phyloP scores from a whole-genome alignment of 2,797 vertebrate genomes.

The Acrossocheilus wenchowensis region DNA sequence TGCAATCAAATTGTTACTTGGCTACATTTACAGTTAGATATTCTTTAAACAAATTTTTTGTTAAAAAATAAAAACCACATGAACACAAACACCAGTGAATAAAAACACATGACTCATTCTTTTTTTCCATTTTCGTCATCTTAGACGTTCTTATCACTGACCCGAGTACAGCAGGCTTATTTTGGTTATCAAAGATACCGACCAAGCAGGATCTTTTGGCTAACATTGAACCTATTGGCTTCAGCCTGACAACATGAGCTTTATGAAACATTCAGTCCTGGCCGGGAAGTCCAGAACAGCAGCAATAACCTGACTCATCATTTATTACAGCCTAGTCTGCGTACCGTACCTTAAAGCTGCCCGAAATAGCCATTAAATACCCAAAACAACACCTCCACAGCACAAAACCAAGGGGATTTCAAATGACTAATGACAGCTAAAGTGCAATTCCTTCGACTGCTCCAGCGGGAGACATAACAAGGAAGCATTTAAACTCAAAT shows the following conservation, averaged over 20 bases:
- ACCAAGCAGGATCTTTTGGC: background rate
- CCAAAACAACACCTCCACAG: constrained; percentile 2
- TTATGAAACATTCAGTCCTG: background rate
- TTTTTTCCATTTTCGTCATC: background rate
- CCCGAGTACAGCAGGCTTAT: background rate
- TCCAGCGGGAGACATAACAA: constrained; percentile 43
- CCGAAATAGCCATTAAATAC: constrained; percentile 1
- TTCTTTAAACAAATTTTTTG: background rate
- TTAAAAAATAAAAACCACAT: background rate
- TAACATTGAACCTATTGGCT: background rate
- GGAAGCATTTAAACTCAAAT: constrained; percentile 22
- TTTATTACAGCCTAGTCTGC: constrained; percentile 31
- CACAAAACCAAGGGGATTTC: constrained; percentile 46
- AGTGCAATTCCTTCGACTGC: background rate
- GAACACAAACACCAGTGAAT: background rate
- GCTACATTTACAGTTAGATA: background rate
- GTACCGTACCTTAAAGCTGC: background rate
- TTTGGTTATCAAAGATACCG: background rate
- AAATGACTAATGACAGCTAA: constrained; percentile 48
- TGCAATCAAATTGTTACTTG: background rate
- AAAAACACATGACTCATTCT: background rate
- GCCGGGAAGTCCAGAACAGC: constrained; percentile 18
- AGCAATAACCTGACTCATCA: constrained; percentile 18
- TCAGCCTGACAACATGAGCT: constrained; percentile 10
- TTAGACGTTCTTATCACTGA: background rate